Conservation (phyloP, 2,888 invertebrate genomes). For the Entomobrya multifasciata region DNA sequence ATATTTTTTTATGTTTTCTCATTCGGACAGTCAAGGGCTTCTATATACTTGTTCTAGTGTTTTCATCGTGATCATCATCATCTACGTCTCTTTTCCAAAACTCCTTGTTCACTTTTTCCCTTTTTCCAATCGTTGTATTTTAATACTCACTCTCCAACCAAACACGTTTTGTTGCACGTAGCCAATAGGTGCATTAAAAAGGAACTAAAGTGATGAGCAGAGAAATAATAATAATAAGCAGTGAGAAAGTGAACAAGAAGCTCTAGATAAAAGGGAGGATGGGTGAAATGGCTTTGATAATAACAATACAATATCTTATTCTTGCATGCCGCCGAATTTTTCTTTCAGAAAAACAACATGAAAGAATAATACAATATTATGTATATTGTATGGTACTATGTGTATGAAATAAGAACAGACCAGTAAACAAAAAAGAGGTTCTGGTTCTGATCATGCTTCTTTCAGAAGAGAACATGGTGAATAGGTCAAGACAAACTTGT, state of each 20-base stretch:
- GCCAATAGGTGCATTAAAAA: constrained; percentile 8
- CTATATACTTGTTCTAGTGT: constrained; percentile 17
- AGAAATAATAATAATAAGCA: constrained; percentile 10
- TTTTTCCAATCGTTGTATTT: too few species aligned
- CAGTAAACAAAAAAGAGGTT: neutral
- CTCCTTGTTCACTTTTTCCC: neutral
- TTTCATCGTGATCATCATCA: constrained; percentile 24
- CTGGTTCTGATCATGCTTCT: too few species aligned
- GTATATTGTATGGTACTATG: neutral
- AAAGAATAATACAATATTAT: too few species aligned
- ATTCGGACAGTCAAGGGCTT: constrained; percentile 69
- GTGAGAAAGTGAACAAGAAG: constrained; percentile 9
- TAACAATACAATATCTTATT: constrained; percentile 8
- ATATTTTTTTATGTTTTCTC: too few species aligned
- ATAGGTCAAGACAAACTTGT: too few species aligned
- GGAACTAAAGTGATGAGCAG: constrained; percentile 34
- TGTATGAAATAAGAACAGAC: neutral
- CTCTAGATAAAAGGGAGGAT: neutral
- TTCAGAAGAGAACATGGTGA: constrained; percentile 10
- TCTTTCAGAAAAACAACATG: too few species aligned
- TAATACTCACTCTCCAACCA: neutral
- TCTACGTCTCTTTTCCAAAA: neutral
- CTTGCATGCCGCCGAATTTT: neutral
- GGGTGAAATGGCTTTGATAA: constrained; percentile 19
- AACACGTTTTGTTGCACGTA: constrained; percentile 16